Percentiles rank a stretch among this genome's conserved stretches.
These are phyloP conservation scores for Caenorhabditis imperialis DNA, from an alignment of 2,888 invertebrate species.

Conservation along the genomic window DNA sequence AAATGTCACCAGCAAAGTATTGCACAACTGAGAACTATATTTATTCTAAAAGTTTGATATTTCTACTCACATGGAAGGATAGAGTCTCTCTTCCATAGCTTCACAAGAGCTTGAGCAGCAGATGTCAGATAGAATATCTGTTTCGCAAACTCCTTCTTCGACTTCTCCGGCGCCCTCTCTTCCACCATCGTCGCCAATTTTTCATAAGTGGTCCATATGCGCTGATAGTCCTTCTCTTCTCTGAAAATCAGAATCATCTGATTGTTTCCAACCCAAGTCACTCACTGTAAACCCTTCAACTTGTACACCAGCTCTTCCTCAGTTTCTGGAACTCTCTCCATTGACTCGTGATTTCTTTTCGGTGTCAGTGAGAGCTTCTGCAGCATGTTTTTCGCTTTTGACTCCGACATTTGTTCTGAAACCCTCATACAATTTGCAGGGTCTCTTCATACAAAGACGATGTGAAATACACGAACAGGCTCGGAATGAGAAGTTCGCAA, in stretches of 20 bases:
- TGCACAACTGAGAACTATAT: constrained; percentile 30
- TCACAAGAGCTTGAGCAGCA: constrained; percentile 17
- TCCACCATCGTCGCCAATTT: constrained; percentile 26
- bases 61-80: constrained; percentile 21
- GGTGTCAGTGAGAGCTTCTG: constrained; percentile 40
- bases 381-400: constrained; percentile 39
- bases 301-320: constrained; percentile 27
- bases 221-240: constrained; percentile 21
- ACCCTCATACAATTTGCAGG: constrained; percentile 37
- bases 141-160: constrained; percentile 25
- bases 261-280: not conserved
- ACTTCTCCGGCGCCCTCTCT: constrained; percentile 9
- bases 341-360: constrained; percentile 22
- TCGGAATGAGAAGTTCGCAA: constrained; percentile 40
- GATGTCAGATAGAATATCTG: constrained; percentile 19
- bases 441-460: constrained; percentile 48
- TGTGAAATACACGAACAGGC: constrained; percentile 48
- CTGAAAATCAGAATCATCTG: constrained; percentile 1
- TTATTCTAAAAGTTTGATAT: not conserved
- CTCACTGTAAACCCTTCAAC: constrained; percentile 27
- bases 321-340: constrained; percentile 7
- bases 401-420: constrained; percentile 35
- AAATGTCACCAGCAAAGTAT: constrained; percentile 19
- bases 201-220: constrained; percentile 25
- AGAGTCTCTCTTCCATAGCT: constrained; percentile 25